Evolutionary conservation across 2,113 vertebrate species (phyloP).

Genomic region (Tragelaphus buxtoni): DNA sequence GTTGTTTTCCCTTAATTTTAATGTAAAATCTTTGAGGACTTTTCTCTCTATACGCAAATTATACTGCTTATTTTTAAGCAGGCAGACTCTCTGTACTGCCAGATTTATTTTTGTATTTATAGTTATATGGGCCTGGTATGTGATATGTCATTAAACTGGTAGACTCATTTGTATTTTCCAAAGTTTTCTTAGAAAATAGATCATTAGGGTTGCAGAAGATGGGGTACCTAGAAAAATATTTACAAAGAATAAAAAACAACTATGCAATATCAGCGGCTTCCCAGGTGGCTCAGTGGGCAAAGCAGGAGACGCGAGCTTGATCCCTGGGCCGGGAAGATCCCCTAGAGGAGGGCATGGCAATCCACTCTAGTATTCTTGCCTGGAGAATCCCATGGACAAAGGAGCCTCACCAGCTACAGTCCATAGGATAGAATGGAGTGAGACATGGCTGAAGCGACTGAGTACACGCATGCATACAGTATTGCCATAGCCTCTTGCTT

Average conservation of each 20-base stretch:
- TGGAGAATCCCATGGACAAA: not conserved
- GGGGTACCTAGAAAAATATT: not conserved
- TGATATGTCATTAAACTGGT: not conserved
- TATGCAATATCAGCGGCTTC: not conserved
- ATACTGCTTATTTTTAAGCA: not conserved
- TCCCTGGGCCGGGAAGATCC: not conserved
- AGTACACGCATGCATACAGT: not conserved
- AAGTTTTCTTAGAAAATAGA: not conserved
- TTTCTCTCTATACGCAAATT: not conserved
- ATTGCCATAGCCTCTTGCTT: not conserved
- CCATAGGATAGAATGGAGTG: not conserved
- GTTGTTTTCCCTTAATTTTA: not conserved
- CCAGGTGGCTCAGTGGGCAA: not conserved
- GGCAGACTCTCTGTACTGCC: not conserved
- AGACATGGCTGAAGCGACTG: not conserved
- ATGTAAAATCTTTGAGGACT: not conserved
- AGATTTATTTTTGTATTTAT: not conserved
- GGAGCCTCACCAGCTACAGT: not conserved
- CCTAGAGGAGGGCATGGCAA: not conserved
- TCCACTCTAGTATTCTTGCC: not conserved
- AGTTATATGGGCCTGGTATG: not conserved
- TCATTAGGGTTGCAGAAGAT: not conserved
- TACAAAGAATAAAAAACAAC: not conserved
- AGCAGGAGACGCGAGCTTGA: not conserved
- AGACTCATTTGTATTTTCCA: not conserved